phyloP scores from a whole-genome alignment of 2,113 vertebrate genomes.

The Limnothrissa miodon region DNA sequence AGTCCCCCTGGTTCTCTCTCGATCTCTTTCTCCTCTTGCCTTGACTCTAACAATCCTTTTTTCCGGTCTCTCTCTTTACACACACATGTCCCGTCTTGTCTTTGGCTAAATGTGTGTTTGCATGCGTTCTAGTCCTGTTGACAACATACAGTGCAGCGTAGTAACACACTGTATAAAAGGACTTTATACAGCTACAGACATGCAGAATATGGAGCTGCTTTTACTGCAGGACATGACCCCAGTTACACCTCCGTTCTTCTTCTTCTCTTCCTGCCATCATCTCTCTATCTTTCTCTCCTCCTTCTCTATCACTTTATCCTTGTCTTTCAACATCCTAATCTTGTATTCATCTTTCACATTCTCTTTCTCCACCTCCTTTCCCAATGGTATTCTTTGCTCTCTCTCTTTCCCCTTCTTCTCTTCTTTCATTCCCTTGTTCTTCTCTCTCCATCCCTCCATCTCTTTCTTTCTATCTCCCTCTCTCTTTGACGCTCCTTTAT shows the following conservation, averaged over 20 bases:
- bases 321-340: not conserved
- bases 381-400: slow-evolving; percentile 37
- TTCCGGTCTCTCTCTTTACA: not conserved
- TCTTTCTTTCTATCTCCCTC: not conserved
- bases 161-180: too few species aligned
- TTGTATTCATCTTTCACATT: not conserved
- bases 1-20: not conserved
- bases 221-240: too few species aligned
- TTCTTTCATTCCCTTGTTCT: slow-evolving; percentile 37
- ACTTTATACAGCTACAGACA: too few species aligned
- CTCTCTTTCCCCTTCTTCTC: not conserved
- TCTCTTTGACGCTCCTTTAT: not conserved
- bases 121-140: too few species aligned
- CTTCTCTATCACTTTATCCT: slow-evolving; percentile 44
- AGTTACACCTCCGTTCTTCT: not conserved
- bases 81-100: not conserved
- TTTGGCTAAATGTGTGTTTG: not conserved
- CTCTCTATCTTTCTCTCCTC: slow-evolving; percentile 47
- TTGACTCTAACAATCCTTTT: not conserved
- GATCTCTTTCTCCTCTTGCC: not conserved
- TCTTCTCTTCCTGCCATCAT: not conserved
- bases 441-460: slow-evolving; percentile 39
- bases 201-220: too few species aligned
- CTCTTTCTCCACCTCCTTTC: too few species aligned
- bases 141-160: too few species aligned